Evolutionary conservation across 2,888 invertebrate species (phyloP), one percentile per base, ranked within the genome.

Genomic region (Anthoptus insignis): DNA sequence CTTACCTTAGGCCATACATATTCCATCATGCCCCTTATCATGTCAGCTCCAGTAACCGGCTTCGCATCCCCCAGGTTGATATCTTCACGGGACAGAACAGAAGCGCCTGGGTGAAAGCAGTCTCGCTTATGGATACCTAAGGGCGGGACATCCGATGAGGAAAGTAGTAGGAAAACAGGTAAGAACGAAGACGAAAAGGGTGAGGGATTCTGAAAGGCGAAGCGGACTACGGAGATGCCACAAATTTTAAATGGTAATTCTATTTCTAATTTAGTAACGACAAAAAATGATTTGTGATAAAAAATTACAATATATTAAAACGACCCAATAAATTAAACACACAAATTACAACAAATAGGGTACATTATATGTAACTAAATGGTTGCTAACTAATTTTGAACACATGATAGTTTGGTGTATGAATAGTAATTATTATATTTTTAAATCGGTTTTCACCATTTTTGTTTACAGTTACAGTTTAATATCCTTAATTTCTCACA

Each of bases 1-100:
- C n/a, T n/a, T 32, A 97, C 97, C 94, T 97, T 97, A 24, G 99
- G 99, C 99, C 99, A 99, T 64, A 99, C 97, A 90, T 99, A 98
- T 57, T 95, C 95, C 84, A 98, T 86, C 98, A 99, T 99, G 57
- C 97, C 97, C 72, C 94, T 95, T 27, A 99, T 81, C 97, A 99
- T 99, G 79, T 98, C 96, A 76, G 91, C 78, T 70, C 96, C 94
- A 8, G 96, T 94, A 68, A 98, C 95, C 56, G 95, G 91, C 78
- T 93, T 92, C 45, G 93, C 89, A 81, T 95, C 93, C 32, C 91
- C 94, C 76, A 96, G 79, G 79, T 95, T 93, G 68, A 96, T 91
- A 86, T 94, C 94, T 82, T 96, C 96, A 81, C 95, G 92, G 71
- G 94, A 94, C 79, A 96, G 89, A 85, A 94, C 94, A 79, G 97